Evolutionary conservation across 2,113 vertebrate genomes (phyloP).

Genomic region (Cyprinodon tularosa): DNA sequence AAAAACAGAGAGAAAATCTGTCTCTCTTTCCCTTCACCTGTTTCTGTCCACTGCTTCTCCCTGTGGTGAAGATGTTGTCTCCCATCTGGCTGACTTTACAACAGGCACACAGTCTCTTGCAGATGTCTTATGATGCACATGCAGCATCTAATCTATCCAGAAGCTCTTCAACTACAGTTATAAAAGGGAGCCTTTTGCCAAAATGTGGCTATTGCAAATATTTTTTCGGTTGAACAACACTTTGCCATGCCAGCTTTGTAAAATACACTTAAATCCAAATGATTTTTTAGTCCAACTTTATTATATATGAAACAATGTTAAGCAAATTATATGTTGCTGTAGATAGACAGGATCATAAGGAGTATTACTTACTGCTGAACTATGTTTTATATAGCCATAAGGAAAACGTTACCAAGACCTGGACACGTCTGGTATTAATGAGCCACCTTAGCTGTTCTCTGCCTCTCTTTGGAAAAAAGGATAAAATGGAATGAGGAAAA

Average conservation of each 20-base stretch:
- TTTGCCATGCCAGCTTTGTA: too few species aligned
- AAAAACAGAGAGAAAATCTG: constrained; percentile 3
- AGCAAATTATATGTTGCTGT: background rate
- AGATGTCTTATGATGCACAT: constrained; percentile 57
- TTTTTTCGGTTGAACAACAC: background rate
- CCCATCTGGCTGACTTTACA: constrained; percentile 76
- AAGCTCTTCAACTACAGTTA: constrained; percentile 37
- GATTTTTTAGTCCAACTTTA: background rate
- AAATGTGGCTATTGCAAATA: constrained; percentile 5
- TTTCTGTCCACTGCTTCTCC: constrained; percentile 64
- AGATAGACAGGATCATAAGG: background rate
- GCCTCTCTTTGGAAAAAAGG: constrained; percentile 55
- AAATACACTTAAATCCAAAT: background rate
- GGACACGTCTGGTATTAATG: constrained; percentile 56
- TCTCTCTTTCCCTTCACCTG: constrained; percentile 36
- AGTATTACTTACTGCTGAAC: constrained; percentile 12
- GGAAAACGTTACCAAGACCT: constrained; percentile 38
- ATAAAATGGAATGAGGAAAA: constrained; percentile 55
- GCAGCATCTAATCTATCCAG: constrained; percentile 53
- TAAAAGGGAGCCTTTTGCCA: constrained; percentile 28
- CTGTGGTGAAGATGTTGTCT: constrained; percentile 73
- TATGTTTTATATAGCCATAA: constrained; percentile 55
- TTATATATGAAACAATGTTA: background rate
- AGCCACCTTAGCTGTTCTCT: constrained; percentile 57
- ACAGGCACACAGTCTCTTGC: constrained; percentile 64